phyloP scores from a whole-genome alignment of 2,797 vertebrate species.

The Taenioides sp. region DNA sequence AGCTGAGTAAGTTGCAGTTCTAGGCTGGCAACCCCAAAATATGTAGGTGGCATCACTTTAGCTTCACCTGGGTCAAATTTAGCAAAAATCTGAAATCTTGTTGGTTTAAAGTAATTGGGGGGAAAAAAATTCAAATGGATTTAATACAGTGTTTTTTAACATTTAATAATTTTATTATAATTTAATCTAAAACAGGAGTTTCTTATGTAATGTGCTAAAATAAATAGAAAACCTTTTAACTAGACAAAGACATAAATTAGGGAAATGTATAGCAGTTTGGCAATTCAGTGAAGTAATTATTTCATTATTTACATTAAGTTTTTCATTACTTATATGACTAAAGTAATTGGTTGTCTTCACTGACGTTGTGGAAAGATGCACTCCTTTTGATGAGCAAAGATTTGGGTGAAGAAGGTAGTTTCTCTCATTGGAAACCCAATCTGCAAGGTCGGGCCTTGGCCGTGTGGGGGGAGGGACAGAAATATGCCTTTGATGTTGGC shows the following conservation, averaged over 20 bases:
- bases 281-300: background rate
- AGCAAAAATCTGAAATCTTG: background rate
- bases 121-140: background rate
- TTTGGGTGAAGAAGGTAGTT: slow-evolving; percentile 66
- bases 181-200: background rate
- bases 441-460: slow-evolving; percentile 77
- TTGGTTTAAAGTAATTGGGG: background rate
- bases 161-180: too few relatives aligned
- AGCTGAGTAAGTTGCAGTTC: too few relatives aligned
- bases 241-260: background rate
- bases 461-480: slow-evolving; percentile 70
- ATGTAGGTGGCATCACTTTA: background rate
- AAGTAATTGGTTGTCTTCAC: background rate
- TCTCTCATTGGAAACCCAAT: slow-evolving; percentile 74
- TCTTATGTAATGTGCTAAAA: background rate
- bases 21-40: background rate
- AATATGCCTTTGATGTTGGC: slow-evolving; percentile 79
- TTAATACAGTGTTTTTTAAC: too few relatives aligned
- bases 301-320: background rate
- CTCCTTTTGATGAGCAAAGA: slow-evolving; percentile 56
- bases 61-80: background rate
- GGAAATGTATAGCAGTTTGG: background rate
- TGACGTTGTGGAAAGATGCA: slow-evolving; percentile 1
- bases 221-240: background rate
- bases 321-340: background rate